A percentile compares a stretch with the other conserved stretches of the same genome.
Evolutionary conservation across 2,797 vertebrate genomes (phyloP).

Genomic region (Carapus acus): DNA sequence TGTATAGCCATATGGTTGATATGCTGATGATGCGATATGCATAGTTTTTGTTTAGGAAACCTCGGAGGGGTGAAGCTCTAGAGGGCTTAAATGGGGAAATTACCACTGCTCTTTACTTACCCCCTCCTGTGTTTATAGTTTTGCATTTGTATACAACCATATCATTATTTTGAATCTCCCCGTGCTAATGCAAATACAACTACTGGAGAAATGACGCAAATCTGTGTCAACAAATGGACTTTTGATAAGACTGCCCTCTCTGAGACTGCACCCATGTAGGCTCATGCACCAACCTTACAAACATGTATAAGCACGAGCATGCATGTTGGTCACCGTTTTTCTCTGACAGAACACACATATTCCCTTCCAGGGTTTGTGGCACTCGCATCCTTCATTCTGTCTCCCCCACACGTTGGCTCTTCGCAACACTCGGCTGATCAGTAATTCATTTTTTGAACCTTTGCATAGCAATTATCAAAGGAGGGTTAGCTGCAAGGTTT

Average conservation of each 20-base stretch:
- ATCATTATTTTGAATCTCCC: too few species aligned
- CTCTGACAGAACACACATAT: conserved; percentile 29
- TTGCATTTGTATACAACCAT: too few species aligned
- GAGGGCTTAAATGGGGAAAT: conserved; percentile 49
- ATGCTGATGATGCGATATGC: conserved; percentile 11
- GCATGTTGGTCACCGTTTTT: conserved; percentile 16
- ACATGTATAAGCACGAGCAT: conserved; percentile 5
- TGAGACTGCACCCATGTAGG: conserved; percentile 9
- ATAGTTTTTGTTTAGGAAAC: conserved; percentile 25
- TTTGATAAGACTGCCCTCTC: conserved; percentile 23
- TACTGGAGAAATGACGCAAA: too few species aligned
- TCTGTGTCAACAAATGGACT: conserved; percentile 7
- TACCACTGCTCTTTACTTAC: too few species aligned
- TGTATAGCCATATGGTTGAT: conserved; percentile 37
- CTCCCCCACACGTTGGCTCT: conserved; percentile 74
- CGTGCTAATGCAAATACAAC: too few species aligned
- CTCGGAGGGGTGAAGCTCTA: conserved; percentile 33
- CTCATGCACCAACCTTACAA: conserved; percentile 11
- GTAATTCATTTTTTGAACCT: conserved; percentile 81
- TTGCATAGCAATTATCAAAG: conserved; percentile 83
- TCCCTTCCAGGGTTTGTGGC: conserved; percentile 46
- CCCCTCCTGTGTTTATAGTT: too few species aligned
- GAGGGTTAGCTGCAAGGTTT: conserved; percentile 75
- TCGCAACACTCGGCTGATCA: conserved; percentile 82
- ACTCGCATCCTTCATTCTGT: conserved; percentile 74